Percentiles rank a stretch among this genome's conserved stretches.
These are phyloP conservation scores for Petrocephalus zakoni DNA, from an alignment of 2,113 vertebrate species.

Conservation along the genomic window DNA sequence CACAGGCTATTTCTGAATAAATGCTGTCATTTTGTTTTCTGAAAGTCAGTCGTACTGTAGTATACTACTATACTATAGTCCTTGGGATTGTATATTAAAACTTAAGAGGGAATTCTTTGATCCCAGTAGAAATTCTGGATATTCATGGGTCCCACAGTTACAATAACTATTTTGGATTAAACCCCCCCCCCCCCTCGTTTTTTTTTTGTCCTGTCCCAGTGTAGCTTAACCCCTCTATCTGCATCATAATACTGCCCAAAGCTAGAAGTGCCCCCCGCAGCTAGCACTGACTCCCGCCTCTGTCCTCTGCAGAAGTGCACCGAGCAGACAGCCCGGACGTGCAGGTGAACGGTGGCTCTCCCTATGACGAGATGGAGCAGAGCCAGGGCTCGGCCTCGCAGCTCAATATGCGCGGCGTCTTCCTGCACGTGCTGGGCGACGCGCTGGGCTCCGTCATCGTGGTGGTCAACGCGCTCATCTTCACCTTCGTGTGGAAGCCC, in stretches of 20 bases:
- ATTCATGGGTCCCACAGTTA: background rate
- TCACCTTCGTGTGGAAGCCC: constrained; percentile 80
- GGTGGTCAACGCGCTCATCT: constrained; percentile 84
- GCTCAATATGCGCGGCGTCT: constrained; percentile 98
- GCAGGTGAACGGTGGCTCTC: constrained; percentile 78
- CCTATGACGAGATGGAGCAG: constrained; percentile 63
- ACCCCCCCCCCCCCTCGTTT: background rate
- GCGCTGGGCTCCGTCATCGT: constrained; percentile 96
- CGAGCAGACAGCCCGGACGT: constrained; percentile 62
- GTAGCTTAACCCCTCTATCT: background rate
- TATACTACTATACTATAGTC: background rate
- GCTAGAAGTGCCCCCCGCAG: background rate
- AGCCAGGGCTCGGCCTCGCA: constrained; percentile 66
- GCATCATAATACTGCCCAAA: background rate
- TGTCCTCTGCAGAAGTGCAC: constrained; percentile 53
- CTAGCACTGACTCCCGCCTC: background rate
- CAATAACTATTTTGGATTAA: background rate
- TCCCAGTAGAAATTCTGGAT: background rate
- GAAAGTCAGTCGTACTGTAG: background rate
- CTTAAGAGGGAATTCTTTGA: background rate
- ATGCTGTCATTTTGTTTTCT: background rate
- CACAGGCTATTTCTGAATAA: background rate
- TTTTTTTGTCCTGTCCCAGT: background rate
- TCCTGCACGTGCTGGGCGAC: constrained; percentile 93
- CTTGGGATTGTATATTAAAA: background rate